phyloP scores from a whole-genome alignment of 2,888 invertebrate genomes.

The Linyphia triangularis region DNA sequence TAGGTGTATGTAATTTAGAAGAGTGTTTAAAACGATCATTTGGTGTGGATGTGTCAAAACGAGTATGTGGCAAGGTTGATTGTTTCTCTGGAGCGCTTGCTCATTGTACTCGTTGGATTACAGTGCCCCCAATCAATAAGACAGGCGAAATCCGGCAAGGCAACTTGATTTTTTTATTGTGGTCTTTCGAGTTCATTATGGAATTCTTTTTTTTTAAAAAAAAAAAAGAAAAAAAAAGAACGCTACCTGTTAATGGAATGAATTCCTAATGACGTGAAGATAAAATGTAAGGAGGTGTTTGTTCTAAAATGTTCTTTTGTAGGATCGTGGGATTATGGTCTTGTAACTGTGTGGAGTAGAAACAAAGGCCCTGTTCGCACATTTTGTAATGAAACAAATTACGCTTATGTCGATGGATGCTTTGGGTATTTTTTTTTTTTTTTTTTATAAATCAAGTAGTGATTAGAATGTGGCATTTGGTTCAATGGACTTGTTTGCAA shows the following conservation, averaged over 20 bases:
- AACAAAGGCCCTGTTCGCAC: slow-evolving; percentile 50
- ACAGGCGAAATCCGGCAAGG: slow-evolving; percentile 24
- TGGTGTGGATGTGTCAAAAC: slow-evolving; percentile 63
- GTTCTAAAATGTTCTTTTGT: slow-evolving; percentile 41
- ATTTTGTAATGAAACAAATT: slow-evolving; percentile 60
- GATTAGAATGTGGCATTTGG: background rate
- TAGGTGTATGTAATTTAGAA: slow-evolving; percentile 66
- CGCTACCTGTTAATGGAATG: slow-evolving; percentile 54
- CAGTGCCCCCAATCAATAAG: slow-evolving; percentile 58
- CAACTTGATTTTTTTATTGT: slow-evolving; percentile 9
- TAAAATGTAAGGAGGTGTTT: slow-evolving; percentile 25
- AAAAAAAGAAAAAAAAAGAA: background rate
- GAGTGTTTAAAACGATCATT: slow-evolving; percentile 71
- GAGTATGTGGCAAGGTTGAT: slow-evolving; percentile 56
- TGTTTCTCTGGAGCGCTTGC: slow-evolving; percentile 43
- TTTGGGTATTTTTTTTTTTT: background rate
- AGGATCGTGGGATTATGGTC: slow-evolving; percentile 58
- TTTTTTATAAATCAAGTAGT: too few species aligned
- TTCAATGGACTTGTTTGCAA: background rate
- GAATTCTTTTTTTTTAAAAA: background rate
- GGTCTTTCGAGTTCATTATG: slow-evolving; percentile 54
- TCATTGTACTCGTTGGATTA: slow-evolving; percentile 32
- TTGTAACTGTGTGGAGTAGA: slow-evolving; percentile 10
- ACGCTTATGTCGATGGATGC: slow-evolving; percentile 12
- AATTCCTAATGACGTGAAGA: slow-evolving; percentile 42